phyloP scores from a whole-genome alignment of 2,797 vertebrate genomes.

The Mormyrus hasselquistii region DNA sequence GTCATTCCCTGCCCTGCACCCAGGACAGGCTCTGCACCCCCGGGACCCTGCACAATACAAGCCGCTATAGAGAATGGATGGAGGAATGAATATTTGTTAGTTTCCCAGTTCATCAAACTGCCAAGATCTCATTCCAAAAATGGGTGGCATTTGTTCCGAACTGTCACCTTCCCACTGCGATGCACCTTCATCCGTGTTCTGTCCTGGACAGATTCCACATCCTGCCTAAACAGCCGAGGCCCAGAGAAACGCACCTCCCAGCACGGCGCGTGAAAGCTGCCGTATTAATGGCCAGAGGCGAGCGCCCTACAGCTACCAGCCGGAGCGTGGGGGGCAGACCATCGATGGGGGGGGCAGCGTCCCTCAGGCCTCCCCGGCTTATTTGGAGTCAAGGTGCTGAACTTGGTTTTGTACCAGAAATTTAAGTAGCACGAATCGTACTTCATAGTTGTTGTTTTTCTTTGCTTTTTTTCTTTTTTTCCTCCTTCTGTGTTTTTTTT shows the following conservation, averaged over 20 bases:
- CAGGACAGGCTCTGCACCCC: background rate
- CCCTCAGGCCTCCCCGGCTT: background rate
- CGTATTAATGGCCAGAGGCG: background rate
- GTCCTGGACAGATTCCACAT: background rate
- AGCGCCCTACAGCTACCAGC: background rate
- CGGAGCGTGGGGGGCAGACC: background rate
- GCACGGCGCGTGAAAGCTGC: background rate
- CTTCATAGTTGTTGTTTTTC: background rate
- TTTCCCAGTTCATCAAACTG: background rate
- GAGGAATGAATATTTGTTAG: background rate
- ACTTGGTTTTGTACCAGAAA: conserved; percentile 8
- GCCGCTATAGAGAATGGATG: background rate
- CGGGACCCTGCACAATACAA: background rate
- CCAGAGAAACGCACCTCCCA: background rate
- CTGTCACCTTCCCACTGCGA: background rate
- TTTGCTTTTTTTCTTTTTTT: background rate
- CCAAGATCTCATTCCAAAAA: background rate
- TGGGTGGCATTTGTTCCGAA: background rate
- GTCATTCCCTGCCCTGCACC: background rate
- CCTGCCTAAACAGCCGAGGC: background rate
- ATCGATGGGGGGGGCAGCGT: background rate
- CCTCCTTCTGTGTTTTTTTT: background rate
- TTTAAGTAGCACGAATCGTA: background rate
- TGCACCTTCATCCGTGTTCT: background rate
- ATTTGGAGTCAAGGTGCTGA: conserved; percentile 3